Evolutionary conservation across 2,797 vertebrate species (phyloP), one percentile per base, ranked within the genome.

Genomic region (Crenichthys baileyi): DNA sequence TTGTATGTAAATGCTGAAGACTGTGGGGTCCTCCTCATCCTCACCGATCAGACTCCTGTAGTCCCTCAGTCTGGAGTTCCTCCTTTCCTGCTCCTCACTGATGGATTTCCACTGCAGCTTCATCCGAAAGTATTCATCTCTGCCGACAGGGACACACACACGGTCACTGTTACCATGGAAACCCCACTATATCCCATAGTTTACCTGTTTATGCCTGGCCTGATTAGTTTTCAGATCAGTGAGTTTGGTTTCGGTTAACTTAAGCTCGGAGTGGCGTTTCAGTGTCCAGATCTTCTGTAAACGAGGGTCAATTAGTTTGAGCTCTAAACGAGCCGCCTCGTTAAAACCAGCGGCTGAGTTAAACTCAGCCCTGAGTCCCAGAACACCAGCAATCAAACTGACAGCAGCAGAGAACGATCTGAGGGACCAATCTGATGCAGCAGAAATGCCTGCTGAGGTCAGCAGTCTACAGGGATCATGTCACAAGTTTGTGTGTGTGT

Each of bases 81-180:
- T 96, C 83, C 95, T 97, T 92, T 99, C 98, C 88, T 98, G 98
- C 75, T 99, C 97, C 86, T 98, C 97, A 0, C 97, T 99, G 72
- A 99, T 94, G 0, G 98, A 99, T 74, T 99, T 99, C 98, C 98
- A 99, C 92, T 99, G 98, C 48, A 99, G 95, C 91, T 99, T 99
- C 98, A 99, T 99, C 90, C 96, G 95, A 94, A 99, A 99, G 94
- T 99, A 99, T 72, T 99, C 98, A 18, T 99, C 98, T 16, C 98
- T 99, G 85, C 31, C 1, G 39, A 39, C 36, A 48, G 24, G 29
- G 36, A 41, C 16, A 22, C 1, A 75, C 44, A 80, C 36, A 61
- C 24, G 9, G 8, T 29, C n/a, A 13, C 5, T 0, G 68, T 71
- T 46, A 31, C 53, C 51, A 36, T n/a, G 51, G 51, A 20, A 77